These are phyloP conservation scores for Heliconius cydno DNA, from an alignment of 2,888 invertebrate genomes.

Conservation along the genomic window DNA sequence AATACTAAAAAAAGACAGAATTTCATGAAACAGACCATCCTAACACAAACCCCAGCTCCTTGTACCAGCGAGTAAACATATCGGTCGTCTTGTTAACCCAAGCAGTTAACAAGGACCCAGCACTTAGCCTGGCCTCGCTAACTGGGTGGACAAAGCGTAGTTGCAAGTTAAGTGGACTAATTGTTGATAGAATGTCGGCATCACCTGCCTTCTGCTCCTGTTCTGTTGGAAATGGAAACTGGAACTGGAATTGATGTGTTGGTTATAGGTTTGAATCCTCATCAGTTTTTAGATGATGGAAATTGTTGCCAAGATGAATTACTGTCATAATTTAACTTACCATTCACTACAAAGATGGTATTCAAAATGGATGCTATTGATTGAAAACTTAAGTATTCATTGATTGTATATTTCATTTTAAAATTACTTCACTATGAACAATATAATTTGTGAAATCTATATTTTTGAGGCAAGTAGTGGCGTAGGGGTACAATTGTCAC, in stretches of 20 bases:
- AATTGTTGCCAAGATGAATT: too few relatives aligned
- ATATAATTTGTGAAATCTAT: too few relatives aligned
- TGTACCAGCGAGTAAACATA: conserved; percentile 58
- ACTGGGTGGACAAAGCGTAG: conserved; percentile 78
- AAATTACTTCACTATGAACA: too few relatives aligned
- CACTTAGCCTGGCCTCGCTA: conserved; percentile 75
- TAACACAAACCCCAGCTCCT: conserved; percentile 4
- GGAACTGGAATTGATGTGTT: background rate
- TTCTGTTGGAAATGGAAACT: background rate
- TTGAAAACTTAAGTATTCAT: too few relatives aligned
- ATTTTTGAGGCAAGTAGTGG: background rate
- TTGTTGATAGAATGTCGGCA: conserved; percentile 75
- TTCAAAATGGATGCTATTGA: too few relatives aligned
- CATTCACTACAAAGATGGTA: too few relatives aligned
- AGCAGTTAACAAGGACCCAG: conserved; percentile 80
- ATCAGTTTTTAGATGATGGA: too few relatives aligned
- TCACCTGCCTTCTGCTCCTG: conserved; percentile 45
- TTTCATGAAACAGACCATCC: conserved; percentile 5
- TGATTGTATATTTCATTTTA: too few relatives aligned
- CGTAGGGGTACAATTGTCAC: background rate
- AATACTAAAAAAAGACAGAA: too few relatives aligned
- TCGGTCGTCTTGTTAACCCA: conserved; percentile 77
- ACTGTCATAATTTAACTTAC: too few relatives aligned
- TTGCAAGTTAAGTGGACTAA: conserved; percentile 78
- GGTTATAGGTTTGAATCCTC: background rate